Evolutionary conservation across 92 coral and sea anemone species (phyloP).

Genomic region (Epizoanthus illoricatus): DNA sequence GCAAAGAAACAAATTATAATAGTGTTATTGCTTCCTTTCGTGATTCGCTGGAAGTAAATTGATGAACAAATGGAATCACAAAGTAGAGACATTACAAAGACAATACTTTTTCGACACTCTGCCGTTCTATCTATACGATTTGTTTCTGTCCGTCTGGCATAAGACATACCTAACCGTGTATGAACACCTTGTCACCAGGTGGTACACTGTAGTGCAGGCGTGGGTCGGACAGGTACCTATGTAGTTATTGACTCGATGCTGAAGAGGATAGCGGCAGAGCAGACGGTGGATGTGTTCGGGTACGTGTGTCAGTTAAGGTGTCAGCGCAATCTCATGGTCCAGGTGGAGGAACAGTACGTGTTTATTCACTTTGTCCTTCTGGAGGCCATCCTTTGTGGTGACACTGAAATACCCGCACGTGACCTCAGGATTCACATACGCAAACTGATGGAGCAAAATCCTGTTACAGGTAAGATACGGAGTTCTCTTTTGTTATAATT

Average conservation of each 20-base stretch:
- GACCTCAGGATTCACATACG: conserved; percentile 64
- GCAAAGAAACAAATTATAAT: neutral
- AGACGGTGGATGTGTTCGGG: conserved; percentile 78
- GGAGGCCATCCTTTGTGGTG: conserved; percentile 87
- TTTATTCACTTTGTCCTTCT: conserved; percentile 82
- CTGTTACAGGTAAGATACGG: conserved; percentile 55
- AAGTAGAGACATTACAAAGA: no score
- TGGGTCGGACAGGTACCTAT: conserved; percentile 93
- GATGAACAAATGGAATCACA: no score
- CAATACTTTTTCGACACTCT: no score
- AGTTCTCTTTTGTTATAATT: no score
- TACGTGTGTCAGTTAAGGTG: conserved; percentile 71
- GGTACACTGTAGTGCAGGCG: conserved; percentile 97
- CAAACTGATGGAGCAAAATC: conserved; percentile 60
- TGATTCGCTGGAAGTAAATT: no score
- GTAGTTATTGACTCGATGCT: conserved; percentile 83
- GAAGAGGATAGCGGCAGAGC: conserved; percentile 77
- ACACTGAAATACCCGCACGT: conserved; percentile 83
- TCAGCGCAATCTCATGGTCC: conserved; percentile 92
- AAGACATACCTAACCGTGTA: neutral
- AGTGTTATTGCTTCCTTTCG: neutral
- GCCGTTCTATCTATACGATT: neutral
- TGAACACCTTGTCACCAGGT: conserved; percentile 50
- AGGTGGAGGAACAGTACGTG: conserved; percentile 89
- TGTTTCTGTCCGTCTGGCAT: neutral